These are phyloP conservation scores for Danaus chrysippus DNA, from an alignment of 2,888 invertebrate species.

Conservation along the genomic window DNA sequence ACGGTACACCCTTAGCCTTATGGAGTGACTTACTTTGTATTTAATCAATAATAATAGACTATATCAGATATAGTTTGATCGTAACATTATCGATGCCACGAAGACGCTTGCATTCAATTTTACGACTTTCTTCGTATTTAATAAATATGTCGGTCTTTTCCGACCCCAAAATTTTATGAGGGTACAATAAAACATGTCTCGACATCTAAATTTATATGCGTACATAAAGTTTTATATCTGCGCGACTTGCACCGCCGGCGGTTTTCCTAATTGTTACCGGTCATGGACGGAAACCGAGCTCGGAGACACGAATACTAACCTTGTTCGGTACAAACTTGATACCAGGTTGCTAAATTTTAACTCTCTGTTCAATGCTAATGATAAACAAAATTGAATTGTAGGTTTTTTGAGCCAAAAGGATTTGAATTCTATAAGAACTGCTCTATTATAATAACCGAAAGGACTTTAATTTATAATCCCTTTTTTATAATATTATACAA, in stretches of 20 bases:
- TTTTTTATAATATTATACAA: too few species aligned
- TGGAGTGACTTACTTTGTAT: slow-evolving; percentile 31
- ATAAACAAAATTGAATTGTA: neutral
- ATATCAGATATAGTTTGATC: slow-evolving; percentile 61
- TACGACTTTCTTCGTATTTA: slow-evolving; percentile 77
- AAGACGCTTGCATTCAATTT: slow-evolving; percentile 71
- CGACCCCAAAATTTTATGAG: slow-evolving; percentile 76
- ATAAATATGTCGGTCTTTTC: slow-evolving; percentile 77
- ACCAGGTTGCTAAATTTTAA: slow-evolving; percentile 15
- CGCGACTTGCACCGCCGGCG: slow-evolving; percentile 70
- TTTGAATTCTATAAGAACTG: too few species aligned
- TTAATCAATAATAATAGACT: slow-evolving; percentile 35
- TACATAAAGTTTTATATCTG: slow-evolving; percentile 78
- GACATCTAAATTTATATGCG: slow-evolving; percentile 77
- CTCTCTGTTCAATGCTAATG: neutral
- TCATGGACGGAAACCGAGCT: slow-evolving; percentile 56
- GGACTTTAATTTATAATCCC: too few species aligned
- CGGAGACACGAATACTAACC: slow-evolving; percentile 35
- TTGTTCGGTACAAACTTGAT: slow-evolving; percentile 2
- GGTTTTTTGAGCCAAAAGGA: too few species aligned
- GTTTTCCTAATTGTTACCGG: slow-evolving; percentile 73
- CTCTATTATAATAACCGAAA: too few species aligned
- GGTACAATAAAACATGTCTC: slow-evolving; percentile 77
- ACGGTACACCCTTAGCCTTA: neutral
- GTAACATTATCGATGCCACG: slow-evolving; percentile 66